phyloP scores from a whole-genome alignment of 2,888 invertebrate genomes.

The Amphipoea oculea region DNA sequence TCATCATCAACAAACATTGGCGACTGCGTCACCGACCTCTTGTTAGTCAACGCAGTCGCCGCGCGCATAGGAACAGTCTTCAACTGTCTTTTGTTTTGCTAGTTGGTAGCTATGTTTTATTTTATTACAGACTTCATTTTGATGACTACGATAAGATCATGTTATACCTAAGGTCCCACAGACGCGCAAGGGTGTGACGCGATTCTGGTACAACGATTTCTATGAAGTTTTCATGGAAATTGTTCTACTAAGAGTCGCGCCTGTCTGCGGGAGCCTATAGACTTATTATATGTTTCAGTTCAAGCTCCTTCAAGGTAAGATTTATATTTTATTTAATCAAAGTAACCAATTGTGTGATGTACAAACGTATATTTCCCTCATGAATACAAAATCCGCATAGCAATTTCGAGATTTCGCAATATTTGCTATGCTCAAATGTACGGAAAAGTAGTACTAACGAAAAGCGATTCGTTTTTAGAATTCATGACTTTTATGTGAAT shows the following conservation, averaged over 20 bases:
- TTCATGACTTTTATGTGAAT: conserved; percentile 10
- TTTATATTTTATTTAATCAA: not conserved
- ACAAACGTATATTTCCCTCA: conserved; percentile 9
- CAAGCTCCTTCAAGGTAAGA: not conserved
- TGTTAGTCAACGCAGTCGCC: conserved; percentile 57
- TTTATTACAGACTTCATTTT: not conserved
- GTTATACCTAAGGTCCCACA: not conserved
- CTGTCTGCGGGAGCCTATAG: not conserved
- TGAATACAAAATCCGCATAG: conserved; percentile 17
- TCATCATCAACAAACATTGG: conserved; percentile 77
- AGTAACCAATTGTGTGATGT: not conserved
- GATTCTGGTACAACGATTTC: not conserved
- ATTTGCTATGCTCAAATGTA: conserved; percentile 27
- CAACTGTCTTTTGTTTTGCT: conserved; percentile 37
- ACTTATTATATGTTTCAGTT: not conserved
- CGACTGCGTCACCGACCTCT: conserved; percentile 65
- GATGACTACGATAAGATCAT: not conserved
- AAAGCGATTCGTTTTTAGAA: conserved; percentile 9
- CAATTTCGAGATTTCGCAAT: conserved; percentile 24
- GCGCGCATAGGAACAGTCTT: conserved; percentile 44
- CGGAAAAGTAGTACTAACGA: not conserved
- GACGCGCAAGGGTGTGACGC: not conserved
- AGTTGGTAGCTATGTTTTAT: conserved; percentile 10
- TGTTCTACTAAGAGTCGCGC: not conserved
- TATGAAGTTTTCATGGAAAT: not conserved